Base-by-base conservation (phyloP, 2,888 invertebrate genomes). In the Dynastes hyllus region DNA sequence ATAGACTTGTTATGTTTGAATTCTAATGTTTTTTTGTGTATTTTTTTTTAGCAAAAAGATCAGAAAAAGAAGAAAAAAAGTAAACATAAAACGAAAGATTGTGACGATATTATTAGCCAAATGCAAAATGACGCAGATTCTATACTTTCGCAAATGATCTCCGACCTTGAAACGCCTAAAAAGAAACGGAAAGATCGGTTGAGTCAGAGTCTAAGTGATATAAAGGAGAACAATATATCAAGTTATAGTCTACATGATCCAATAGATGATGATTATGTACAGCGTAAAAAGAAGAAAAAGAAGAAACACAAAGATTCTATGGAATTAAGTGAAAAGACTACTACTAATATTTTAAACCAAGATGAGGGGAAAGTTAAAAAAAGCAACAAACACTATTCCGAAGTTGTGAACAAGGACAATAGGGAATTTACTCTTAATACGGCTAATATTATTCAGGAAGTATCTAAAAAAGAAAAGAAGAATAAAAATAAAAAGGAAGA, bases 21-120 rank as follows among this genome's bases (percentile, higher is more conserved):
- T 45, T 45, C 1, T 5, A 9, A 9, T 45, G 8, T 9, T 45
- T 45, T 45, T 6, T 45, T 45, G 5, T 45, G 45, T 22, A 22
- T 50, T 50, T 50, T 22, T 32, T 37, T 37, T 5, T 5, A 0
- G 5, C 5, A 67, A 22, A 16, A 58, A 22, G 61, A 53, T 61
- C 2, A 22, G 13, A 63, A 37, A 27, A 53, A 45, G 53, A 77
- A 77, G 55, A 69, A 58, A 32, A 58, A 77, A 58, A 37, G 37
- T 37, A 69, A 77, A 58, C 69, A 58, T 8, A 69, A 53, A 32
- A 2, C 11, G 4, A 11, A 69, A n/a, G 58, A 69, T 6, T 4
- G 6, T 22, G n/a, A 50, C 3, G n/a, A 9, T 37, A 3, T 32
- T 5, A 32, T 32, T 4, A 32, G 9, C 37, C 45, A 75, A 61